phyloP scores from a whole-genome alignment of 1,140 invertebrate species.

The Drosophila navojoa region DNA sequence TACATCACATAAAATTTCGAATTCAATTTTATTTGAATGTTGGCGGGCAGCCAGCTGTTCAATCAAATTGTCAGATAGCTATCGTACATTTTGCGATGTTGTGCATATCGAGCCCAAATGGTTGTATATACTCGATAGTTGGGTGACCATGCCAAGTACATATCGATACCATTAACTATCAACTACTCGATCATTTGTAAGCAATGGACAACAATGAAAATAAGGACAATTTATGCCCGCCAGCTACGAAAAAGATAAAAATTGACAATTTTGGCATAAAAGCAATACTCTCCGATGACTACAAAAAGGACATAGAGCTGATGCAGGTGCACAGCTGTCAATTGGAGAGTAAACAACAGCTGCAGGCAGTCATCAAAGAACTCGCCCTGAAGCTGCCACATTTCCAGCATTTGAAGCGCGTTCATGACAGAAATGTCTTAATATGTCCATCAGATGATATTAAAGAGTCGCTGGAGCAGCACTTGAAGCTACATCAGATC shows the following conservation, averaged over 20 bases:
- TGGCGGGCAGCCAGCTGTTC: slow-evolving; percentile 5
- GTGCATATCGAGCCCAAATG: too few relatives aligned
- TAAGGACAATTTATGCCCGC: slow-evolving; percentile 45
- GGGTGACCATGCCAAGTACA: neutral
- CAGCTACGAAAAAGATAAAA: slow-evolving; percentile 47
- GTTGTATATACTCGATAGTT: too few relatives aligned
- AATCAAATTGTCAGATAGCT: neutral
- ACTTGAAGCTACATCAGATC: slow-evolving; percentile 48
- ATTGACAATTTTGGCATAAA: slow-evolving; percentile 54
- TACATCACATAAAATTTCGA: neutral
- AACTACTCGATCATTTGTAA: slow-evolving; percentile 1
- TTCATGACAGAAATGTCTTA: slow-evolving; percentile 87
- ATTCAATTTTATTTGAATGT: slow-evolving; percentile 3
- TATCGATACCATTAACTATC: neutral
- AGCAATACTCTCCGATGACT: slow-evolving; percentile 85
- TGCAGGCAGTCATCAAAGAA: slow-evolving; percentile 87
- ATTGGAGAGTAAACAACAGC: slow-evolving; percentile 86
- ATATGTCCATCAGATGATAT: slow-evolving; percentile 84
- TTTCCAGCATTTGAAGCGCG: slow-evolving; percentile 90
- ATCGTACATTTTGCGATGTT: neutral
- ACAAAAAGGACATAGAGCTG: slow-evolving; percentile 84
- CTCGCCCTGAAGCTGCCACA: slow-evolving; percentile 86
- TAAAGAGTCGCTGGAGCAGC: slow-evolving; percentile 36
- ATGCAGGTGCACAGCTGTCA: slow-evolving; percentile 86
- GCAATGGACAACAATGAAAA: slow-evolving; percentile 17